A percentile compares a stretch with the other conserved stretches of the same genome.
Conservation (phyloP, 2,113 vertebrate species). For the Mesocricetus auratus region DNA sequence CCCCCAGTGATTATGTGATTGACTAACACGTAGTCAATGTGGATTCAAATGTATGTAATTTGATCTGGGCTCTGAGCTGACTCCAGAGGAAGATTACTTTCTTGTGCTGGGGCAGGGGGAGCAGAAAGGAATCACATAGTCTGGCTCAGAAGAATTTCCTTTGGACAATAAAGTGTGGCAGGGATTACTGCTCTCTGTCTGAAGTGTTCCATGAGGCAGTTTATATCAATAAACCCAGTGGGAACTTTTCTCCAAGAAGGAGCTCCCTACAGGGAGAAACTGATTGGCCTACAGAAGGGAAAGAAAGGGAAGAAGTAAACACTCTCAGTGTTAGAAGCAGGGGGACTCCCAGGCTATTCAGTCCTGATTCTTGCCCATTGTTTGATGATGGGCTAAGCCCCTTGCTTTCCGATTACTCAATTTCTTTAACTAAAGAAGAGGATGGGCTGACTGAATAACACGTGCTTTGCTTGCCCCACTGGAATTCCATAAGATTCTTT, state of each 20-base stretch:
- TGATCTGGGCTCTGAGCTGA: slow-evolving; percentile 50
- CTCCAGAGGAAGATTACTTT: slow-evolving; percentile 47
- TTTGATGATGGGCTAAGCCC: slow-evolving; percentile 23
- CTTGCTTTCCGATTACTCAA: not conserved
- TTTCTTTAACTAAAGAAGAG: slow-evolving; percentile 52
- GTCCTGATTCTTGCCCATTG: not conserved
- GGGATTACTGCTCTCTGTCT: slow-evolving; percentile 39
- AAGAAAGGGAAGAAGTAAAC: slow-evolving; percentile 25
- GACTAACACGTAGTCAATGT: slow-evolving; percentile 46
- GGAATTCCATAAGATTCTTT: not conserved
- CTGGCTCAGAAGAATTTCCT: slow-evolving; percentile 30
- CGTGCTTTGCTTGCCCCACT: slow-evolving; percentile 33
- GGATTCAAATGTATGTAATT: slow-evolving; percentile 53
- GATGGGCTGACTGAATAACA: not conserved
- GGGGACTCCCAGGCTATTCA: not conserved
- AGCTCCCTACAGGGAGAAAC: not conserved
- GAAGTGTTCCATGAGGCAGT: slow-evolving; percentile 29
- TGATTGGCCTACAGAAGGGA: not conserved
- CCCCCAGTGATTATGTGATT: slow-evolving; percentile 52
- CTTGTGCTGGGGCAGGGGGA: slow-evolving; percentile 28
- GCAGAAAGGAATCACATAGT: slow-evolving; percentile 37
- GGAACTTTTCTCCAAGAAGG: not conserved
- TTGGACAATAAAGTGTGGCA: slow-evolving; percentile 40
- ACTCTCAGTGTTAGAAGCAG: slow-evolving; percentile 10
- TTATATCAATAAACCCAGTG: slow-evolving; percentile 32